phyloP scores from a whole-genome alignment of 1,140 invertebrate species.

The Popillia japonica region DNA sequence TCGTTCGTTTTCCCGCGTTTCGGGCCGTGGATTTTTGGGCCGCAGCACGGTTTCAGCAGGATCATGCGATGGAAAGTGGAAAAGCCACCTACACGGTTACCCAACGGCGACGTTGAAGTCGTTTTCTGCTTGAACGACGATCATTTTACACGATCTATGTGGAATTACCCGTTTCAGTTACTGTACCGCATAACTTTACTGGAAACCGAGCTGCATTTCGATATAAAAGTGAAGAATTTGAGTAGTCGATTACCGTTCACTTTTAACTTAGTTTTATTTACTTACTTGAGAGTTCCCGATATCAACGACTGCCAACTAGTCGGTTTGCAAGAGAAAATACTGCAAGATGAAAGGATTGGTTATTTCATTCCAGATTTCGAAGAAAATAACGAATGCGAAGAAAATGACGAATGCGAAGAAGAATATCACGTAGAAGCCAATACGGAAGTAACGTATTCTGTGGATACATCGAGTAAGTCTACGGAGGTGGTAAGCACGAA shows the following conservation, averaged over 20 bases:
- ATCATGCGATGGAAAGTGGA: slow-evolving; percentile 47
- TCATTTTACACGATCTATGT: slow-evolving; percentile 15
- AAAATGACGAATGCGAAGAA: not conserved
- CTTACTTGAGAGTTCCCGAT: slow-evolving; percentile 43
- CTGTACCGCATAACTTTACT: not conserved
- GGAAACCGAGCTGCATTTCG: slow-evolving; percentile 40
- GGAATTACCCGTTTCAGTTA: not conserved
- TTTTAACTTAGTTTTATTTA: slow-evolving; percentile 43
- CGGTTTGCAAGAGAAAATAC: slow-evolving; percentile 32
- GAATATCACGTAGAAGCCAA: not conserved
- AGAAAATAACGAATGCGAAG: not conserved
- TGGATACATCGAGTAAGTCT: too few species aligned
- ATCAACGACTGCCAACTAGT: slow-evolving; percentile 40
- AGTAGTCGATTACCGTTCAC: slow-evolving; percentile 41
- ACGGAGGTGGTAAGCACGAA: not conserved
- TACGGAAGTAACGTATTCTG: not conserved
- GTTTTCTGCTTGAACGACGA: not conserved
- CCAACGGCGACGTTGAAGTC: slow-evolving; percentile 17
- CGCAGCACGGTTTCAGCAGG: slow-evolving; percentile 48
- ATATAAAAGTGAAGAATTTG: slow-evolving; percentile 43
- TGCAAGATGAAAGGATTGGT: too few species aligned
- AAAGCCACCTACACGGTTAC: slow-evolving; percentile 31
- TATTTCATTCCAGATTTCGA: too few species aligned
- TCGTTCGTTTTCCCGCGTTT: slow-evolving; percentile 46
- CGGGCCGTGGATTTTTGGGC: slow-evolving; percentile 45